Conservation (phyloP, 2,888 invertebrate genomes). For the Balanococcus diminutus region DNA sequence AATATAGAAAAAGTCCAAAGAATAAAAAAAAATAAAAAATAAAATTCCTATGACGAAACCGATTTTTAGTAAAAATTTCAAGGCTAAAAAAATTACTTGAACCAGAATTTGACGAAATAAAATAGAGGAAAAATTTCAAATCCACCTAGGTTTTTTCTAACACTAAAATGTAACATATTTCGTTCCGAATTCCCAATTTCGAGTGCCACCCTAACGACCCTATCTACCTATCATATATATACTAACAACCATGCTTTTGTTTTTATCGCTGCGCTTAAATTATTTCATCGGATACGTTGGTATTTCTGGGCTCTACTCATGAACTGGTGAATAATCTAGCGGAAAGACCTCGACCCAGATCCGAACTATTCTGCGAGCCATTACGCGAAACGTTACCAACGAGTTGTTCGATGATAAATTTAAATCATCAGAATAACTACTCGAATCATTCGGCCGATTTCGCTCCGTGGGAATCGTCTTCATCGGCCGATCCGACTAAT, state of each 20-base stretch:
- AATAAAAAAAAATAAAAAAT: too few species aligned
- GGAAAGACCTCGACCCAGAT: conserved; percentile 17
- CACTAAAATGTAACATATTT: too few species aligned
- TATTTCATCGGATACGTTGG: conserved; percentile 7
- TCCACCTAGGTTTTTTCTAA: too few species aligned
- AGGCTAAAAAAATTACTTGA: too few species aligned
- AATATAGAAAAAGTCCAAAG: too few species aligned
- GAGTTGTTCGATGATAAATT: conserved; percentile 48
- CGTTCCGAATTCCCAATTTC: too few species aligned
- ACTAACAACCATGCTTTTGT: conserved; percentile 25
- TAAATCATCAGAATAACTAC: conserved; percentile 36
- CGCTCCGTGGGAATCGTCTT: not conserved
- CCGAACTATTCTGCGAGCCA: conserved; percentile 41
- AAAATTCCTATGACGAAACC: too few species aligned
- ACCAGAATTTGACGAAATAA: too few species aligned
- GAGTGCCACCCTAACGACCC: conserved; percentile 1
- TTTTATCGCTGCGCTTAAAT: conserved; percentile 38
- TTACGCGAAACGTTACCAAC: conserved; percentile 30
- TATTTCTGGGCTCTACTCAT: not conserved
- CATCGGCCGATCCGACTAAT: not conserved
- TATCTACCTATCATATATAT: not conserved
- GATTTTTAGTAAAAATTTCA: too few species aligned
- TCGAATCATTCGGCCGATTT: not conserved
- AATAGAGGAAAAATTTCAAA: too few species aligned
- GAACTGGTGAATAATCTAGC: not conserved